Evolutionary conservation across 2,113 vertebrate species (phyloP).

Genomic region (Trichechus manatus): DNA sequence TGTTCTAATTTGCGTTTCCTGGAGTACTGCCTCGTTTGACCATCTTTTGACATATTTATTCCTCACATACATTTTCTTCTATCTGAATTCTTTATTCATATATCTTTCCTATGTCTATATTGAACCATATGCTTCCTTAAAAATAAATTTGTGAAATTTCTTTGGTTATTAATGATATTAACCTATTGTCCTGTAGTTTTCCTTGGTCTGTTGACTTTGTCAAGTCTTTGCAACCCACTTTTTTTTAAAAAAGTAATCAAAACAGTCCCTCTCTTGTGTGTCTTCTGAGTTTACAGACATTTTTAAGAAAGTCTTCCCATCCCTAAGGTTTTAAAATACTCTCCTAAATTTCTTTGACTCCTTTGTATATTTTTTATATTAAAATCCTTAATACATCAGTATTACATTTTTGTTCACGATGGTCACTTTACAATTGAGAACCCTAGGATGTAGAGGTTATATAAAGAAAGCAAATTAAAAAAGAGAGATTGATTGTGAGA

Average conservation of each 20-base stretch:
- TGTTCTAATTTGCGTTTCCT: neutral
- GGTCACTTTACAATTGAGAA: neutral
- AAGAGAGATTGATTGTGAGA: neutral
- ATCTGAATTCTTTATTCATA: neutral
- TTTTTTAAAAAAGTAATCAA: neutral
- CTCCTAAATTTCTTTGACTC: neutral
- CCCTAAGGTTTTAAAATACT: neutral
- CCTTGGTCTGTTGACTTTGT: neutral
- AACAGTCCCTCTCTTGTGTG: neutral
- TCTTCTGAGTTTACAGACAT: neutral
- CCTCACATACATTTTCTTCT: slow-evolving; percentile 6
- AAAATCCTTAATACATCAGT: neutral
- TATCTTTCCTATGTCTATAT: neutral
- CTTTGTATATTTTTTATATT: neutral
- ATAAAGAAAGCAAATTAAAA: neutral
- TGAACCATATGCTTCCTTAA: neutral
- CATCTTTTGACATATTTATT: slow-evolving; percentile 28
- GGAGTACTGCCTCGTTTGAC: neutral
- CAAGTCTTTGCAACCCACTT: neutral
- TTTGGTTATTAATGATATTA: neutral
- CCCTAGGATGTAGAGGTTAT: neutral
- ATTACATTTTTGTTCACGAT: neutral
- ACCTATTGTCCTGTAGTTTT: neutral
- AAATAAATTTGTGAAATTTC: neutral
- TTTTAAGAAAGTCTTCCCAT: neutral